Conservation (phyloP, 2,797 vertebrate genomes). For the Luscinia luscinia region DNA sequence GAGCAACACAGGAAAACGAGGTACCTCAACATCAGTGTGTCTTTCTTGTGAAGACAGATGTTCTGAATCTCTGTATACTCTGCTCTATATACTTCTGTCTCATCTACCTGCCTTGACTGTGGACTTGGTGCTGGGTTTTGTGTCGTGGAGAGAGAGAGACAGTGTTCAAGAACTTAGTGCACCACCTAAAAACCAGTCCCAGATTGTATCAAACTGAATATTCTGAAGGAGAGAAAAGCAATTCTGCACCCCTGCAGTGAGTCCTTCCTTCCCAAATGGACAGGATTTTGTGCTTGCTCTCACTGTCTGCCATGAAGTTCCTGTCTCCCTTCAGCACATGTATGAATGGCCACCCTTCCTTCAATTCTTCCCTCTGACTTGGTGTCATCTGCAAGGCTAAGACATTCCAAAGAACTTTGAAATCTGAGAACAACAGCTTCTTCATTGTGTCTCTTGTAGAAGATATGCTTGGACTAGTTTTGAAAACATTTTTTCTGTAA, state of each 20-base stretch:
- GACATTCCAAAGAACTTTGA: not conserved
- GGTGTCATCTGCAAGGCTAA: not conserved
- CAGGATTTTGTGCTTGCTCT: not conserved
- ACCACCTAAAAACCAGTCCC: not conserved
- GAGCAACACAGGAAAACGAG: not conserved
- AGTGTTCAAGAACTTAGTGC: not conserved
- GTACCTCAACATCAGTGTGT: not conserved
- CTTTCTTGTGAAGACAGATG: not conserved
- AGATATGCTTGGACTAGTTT: not conserved
- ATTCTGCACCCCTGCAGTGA: not conserved
- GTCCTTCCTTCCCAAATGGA: not conserved
- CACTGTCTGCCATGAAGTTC: not conserved
- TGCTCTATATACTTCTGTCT: not conserved
- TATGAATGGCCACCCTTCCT: not conserved
- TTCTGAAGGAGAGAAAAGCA: not conserved
- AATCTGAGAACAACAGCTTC: not conserved
- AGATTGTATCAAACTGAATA: not conserved
- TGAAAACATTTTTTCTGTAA: not conserved
- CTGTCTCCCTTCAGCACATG: not conserved
- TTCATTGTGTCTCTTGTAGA: not conserved
- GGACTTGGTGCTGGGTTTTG: not conserved
- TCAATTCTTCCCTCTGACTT: not conserved
- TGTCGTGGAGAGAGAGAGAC: not conserved
- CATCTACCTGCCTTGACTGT: rapidly evolving
- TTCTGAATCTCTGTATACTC: too few relatives aligned